A percentile compares a stretch with the other conserved stretches of the same genome.
phyloP scores from a whole-genome alignment of 2,888 invertebrate genomes.

The Cancer borealis region DNA sequence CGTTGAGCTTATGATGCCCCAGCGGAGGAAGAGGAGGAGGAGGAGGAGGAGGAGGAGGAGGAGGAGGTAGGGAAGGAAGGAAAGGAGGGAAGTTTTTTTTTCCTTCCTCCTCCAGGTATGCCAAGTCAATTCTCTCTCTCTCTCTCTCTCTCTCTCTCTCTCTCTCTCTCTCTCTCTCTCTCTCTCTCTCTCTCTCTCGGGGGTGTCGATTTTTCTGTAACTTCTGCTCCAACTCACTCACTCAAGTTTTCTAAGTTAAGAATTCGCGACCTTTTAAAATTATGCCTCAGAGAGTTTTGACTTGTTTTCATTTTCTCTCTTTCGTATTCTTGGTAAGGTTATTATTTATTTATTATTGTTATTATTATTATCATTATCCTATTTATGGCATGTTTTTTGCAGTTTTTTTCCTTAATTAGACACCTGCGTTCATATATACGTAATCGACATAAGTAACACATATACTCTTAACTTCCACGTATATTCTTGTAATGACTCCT shows the following conservation, averaged over 20 bases:
- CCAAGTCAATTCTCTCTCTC: slow-evolving; percentile 25
- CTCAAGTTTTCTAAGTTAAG: background rate
- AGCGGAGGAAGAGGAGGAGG: background rate
- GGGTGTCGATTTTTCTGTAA: background rate
- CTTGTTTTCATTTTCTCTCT: background rate
- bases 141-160: slow-evolving; percentile 40
- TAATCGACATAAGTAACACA: no score
- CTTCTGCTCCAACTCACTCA: background rate
- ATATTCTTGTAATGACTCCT: no score
- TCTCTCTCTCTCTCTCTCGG: slow-evolving; percentile 32
- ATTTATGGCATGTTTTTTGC: no score
- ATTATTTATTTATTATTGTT: background rate
- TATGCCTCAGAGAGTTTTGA: background rate
- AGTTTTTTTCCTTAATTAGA: no score
- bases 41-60: background rate
- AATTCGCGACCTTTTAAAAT: slow-evolving; percentile 21
- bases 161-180: slow-evolving; percentile 40
- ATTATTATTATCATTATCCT: background rate
- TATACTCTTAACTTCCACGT: no score
- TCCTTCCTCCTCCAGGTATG: background rate
- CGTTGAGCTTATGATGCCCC: background rate
- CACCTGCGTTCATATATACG: no score
- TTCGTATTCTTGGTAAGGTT: background rate
- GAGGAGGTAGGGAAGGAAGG: background rate
- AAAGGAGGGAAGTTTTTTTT: background rate